These are phyloP conservation scores for Trichogramma dendrolimi DNA, from an alignment of 2,888 invertebrate genomes.

Conservation along the genomic window DNA sequence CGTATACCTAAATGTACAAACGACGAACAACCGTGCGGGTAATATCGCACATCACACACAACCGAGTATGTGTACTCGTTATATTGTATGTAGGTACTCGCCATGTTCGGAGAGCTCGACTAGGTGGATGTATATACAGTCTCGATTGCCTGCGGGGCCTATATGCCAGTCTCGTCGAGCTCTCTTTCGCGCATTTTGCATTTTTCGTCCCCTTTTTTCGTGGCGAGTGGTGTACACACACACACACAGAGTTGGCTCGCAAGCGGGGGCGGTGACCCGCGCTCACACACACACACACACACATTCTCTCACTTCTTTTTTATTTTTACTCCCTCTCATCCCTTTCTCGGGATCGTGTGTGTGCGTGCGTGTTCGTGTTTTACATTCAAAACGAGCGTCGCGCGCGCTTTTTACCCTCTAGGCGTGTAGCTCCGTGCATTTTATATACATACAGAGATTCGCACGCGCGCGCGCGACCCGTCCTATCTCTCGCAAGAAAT, in stretches of 20 bases:
- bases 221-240: not conserved
- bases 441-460: too few species aligned
- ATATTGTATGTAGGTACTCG: too few species aligned
- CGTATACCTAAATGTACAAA: too few species aligned
- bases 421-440: not conserved
- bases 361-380: conserved; percentile 34
- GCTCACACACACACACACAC: not conserved
- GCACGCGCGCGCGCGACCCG: conserved; percentile 20
- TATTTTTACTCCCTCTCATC: conserved; percentile 25
- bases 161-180: too few species aligned
- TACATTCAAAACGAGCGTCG: conserved; percentile 41
- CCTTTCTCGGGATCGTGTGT: conserved; percentile 30
- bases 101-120: too few species aligned
- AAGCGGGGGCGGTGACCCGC: not conserved
- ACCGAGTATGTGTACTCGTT: too few species aligned
- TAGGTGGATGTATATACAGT: too few species aligned
- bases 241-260: not conserved
- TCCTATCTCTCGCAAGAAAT: conserved; percentile 43
- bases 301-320: not conserved
- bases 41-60: too few species aligned
- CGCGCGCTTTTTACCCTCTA: conserved; percentile 22
- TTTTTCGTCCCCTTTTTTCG: too few species aligned
- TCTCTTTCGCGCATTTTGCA: too few species aligned
- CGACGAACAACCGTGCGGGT: too few species aligned
- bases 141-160: too few species aligned